Evolutionary conservation across 1,140 invertebrate species (phyloP), one percentile per base, ranked within the genome.

Genomic region (Heliconius hewitsoni): DNA sequence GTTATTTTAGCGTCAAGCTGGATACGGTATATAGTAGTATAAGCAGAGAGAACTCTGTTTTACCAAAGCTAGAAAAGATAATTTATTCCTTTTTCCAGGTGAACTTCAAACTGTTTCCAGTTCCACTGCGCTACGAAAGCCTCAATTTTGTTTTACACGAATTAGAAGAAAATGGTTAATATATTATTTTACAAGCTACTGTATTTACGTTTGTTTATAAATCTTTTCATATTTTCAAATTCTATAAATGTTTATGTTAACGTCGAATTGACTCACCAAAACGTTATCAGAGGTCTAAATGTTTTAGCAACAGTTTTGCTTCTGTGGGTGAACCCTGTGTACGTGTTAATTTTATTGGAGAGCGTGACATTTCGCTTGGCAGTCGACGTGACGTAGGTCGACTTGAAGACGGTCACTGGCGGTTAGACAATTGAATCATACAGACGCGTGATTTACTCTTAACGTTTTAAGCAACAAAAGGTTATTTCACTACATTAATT

Each of bases 371-470:
- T 78, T 84, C 82, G 72, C 80, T 82, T 76, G 60, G 71, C 79
- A 82, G 83, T 81, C 85, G 82, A 71, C 78, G 74, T 90, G 89
- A 91, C 83, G 83, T 79, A 83, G 88, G 89, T 88, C 84, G 72
- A 84, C 75, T 86, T 90, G 90, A 92, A 90, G 89, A 90, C 87
- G 89, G 89, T 92, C 85, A 79, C 37, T 77, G 71, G 75, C 80
- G 77, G 83, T 80, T 82, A 71, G 78, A 87, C 87, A 91, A 91
- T 90, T 90, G 87, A 89, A 92, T 92, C 87, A 90, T 86, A 87
- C 85, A 83, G 82, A 85, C 86, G 80, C 83, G 84, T 88, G 84
- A 89, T 86, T 84, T 76, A 76, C 74, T 46, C 46, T 18, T 79
- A 55, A 55, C n/a, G 46, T 46, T 71, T 55, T 30, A 79, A 74